Base-by-base conservation (phyloP, 1,140 invertebrate genomes). In the Nymphalis io region DNA sequence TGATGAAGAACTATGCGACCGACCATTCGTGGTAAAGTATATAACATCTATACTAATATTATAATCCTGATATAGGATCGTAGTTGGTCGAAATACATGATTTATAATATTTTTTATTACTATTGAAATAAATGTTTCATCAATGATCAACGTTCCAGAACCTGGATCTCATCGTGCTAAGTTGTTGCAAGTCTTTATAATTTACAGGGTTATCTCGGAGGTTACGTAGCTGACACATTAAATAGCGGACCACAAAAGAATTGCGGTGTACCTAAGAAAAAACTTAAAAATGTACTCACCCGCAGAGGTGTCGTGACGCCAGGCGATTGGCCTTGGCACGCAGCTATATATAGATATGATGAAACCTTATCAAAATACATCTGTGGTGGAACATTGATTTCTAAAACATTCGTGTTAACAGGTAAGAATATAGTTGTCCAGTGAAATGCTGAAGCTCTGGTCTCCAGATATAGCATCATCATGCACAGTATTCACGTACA, bases 221-320 rank as follows among this genome's bases (percentile, higher is more conserved):
- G 15, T 5, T 55, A 55, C n/a, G 5, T 55, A 55, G 51, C 20
- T 5, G 20, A 68, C 15, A 64, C 66, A 13, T 38, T 40, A 1
- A 42, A 64, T 0, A 59, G 55, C 12, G 21, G 55, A 10, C 74
- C 59, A 11, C 60, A 78, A n/a, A n/a, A 60, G 4, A 66, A 48
- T 20, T 88, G 84, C 64, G 86, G 86, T 12, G 76, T 79, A 61
- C 70, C 75, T 1, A 80, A 82, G 57, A 70, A 84, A 0, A 59
- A 64, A 0, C 75, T 93, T 94, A 10, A 95, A 95, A 1, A 95
- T 97, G 73, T 97, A 96, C 96, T 96, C 5, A 5, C 13, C 1
- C 13, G 10, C 21, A 4, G 12, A 15, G 11, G 10, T 13, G 51
- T 21, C 8, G 13, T 21, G 23, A 55, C 13, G 33, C 64, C 20